phyloP scores from a whole-genome alignment of 2,113 vertebrate species.

The Collichthys lucidus region DNA sequence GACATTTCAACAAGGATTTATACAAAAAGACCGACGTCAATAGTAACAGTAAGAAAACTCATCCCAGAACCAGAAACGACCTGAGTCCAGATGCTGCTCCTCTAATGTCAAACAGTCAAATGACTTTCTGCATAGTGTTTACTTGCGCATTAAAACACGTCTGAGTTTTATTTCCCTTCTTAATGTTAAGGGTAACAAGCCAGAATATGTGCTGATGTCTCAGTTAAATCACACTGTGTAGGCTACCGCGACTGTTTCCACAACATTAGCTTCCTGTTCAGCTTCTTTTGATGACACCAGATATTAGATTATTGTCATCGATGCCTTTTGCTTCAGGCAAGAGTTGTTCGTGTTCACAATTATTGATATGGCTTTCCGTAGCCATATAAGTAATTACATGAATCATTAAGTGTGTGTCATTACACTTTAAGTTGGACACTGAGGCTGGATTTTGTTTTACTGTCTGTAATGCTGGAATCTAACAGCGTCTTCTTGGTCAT shows the following conservation, averaged over 20 bases:
- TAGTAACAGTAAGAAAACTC: background rate
- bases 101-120: background rate
- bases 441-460: background rate
- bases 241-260: background rate
- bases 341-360: slow-evolving; percentile 26
- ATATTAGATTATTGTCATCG: slow-evolving; percentile 24
- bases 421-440: slow-evolving; percentile 15
- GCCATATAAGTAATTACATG: slow-evolving; percentile 32
- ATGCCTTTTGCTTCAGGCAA: slow-evolving; percentile 7
- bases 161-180: background rate
- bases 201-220: slow-evolving; percentile 18
- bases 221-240: slow-evolving; percentile 9
- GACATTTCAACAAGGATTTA: no score
- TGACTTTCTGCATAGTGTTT: background rate
- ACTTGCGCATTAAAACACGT: background rate
- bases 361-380: slow-evolving; percentile 39
- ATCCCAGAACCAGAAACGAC: background rate
- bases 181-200: background rate
- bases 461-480: background rate
- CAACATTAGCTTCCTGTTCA: slow-evolving; percentile 22
- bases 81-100: background rate
- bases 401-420: slow-evolving; percentile 29
- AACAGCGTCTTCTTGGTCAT: slow-evolving; percentile 26
- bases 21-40: no score
- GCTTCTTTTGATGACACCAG: slow-evolving; percentile 11